These are phyloP conservation scores for Leuciscus idus DNA, from an alignment of 2,113 vertebrate species.

Conservation along the genomic window DNA sequence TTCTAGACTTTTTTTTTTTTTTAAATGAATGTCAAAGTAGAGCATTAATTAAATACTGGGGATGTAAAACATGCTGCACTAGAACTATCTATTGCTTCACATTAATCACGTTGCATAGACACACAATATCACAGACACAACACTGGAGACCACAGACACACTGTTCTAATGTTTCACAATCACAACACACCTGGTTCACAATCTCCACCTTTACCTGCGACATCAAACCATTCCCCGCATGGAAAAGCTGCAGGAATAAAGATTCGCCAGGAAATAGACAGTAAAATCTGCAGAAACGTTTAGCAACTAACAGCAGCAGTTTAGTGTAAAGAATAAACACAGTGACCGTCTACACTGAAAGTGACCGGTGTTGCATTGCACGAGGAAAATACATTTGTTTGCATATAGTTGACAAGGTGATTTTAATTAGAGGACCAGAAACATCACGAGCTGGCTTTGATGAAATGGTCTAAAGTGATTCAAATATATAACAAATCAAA, in stretches of 20 bases:
- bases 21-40: too few relatives aligned
- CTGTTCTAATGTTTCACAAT: not conserved
- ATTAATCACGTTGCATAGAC: not conserved
- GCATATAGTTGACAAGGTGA: not conserved
- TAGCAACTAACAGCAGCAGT: not conserved
- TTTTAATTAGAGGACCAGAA: not conserved
- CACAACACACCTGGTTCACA: not conserved
- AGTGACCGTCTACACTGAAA: not conserved
- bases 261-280: not conserved
- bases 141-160: not conserved
- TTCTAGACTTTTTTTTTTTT: too few relatives aligned
- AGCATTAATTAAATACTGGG: not conserved
- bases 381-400: not conserved
- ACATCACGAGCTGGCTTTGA: not conserved
- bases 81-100: not conserved
- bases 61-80: not conserved
- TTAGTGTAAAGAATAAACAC: not conserved
- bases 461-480: not conserved
- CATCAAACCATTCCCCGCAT: not conserved
- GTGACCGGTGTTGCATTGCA: not conserved
- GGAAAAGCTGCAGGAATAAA: not conserved
- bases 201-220: not conserved
- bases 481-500: not conserved
- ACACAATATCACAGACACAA: not conserved
- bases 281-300: not conserved